Evolutionary conservation across 1,140 invertebrate species (phyloP).

Genomic region (Hylaeus volcanicus): DNA sequence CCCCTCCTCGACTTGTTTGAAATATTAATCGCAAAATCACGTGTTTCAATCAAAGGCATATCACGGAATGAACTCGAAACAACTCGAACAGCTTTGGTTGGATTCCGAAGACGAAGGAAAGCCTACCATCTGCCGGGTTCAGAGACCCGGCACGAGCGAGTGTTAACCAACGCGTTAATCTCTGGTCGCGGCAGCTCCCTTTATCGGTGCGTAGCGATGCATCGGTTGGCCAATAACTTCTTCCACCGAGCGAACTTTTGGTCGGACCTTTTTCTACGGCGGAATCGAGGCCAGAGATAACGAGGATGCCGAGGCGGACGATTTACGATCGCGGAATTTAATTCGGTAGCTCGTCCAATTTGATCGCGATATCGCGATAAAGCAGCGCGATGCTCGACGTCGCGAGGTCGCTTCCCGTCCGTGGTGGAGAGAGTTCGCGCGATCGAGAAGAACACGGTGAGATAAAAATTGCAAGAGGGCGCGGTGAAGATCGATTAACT

Average conservation of each 20-base stretch:
- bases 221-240: too few species aligned
- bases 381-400: background rate
- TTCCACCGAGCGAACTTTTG: too few species aligned
- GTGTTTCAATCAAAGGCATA: too few species aligned
- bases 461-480: constrained; percentile 48
- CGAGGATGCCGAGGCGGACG: constrained; percentile 36
- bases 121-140: background rate
- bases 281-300: constrained; percentile 15
- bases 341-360: constrained; percentile 67
- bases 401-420: background rate
- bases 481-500: constrained; percentile 55
- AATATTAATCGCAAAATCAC: too few species aligned
- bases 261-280: constrained; percentile 14
- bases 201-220: too few species aligned
- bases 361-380: constrained; percentile 63
- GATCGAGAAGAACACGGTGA: constrained; percentile 29
- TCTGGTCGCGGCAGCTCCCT: too few species aligned
- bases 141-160: constrained; percentile 19
- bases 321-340: constrained; percentile 62
- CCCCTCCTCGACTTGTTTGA: background rate
- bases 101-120: background rate
- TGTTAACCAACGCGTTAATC: constrained; percentile 62
- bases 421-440: constrained; percentile 5
- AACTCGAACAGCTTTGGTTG: too few species aligned
- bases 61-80: too few species aligned